Percentiles rank a stretch among this genome's conserved stretches.
Conservation (phyloP, 2,113 vertebrate species). For the Upupa epops region DNA sequence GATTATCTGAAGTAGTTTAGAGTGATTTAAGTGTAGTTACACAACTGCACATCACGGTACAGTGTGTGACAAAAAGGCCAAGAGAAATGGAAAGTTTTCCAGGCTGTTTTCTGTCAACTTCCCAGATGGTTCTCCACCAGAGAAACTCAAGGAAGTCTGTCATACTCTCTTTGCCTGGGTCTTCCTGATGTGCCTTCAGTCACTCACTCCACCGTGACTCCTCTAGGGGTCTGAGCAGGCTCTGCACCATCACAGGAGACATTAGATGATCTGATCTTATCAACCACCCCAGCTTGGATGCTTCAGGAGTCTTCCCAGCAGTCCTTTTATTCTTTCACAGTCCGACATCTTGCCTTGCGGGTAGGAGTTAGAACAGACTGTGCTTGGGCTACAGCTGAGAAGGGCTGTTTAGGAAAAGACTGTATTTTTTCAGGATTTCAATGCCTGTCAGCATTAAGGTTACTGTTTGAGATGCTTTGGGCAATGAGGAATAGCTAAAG, state of each 20-base stretch:
- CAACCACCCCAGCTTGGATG: neutral
- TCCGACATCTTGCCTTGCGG: neutral
- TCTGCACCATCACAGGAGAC: neutral
- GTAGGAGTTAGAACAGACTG: neutral
- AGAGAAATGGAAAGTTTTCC: neutral
- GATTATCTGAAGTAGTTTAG: constrained; percentile 14
- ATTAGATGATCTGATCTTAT: neutral
- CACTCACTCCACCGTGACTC: neutral
- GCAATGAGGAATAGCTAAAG: neutral
- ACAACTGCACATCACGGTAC: neutral
- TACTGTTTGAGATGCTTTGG: neutral
- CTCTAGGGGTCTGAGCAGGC: neutral
- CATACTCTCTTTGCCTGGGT: neutral
- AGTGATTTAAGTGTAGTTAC: constrained; percentile 32
- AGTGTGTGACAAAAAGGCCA: neutral
- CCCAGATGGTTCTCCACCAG: neutral
- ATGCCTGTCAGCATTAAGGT: neutral
- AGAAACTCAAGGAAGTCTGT: accelerated
- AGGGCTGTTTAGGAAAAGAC: neutral
- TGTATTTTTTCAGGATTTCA: neutral
- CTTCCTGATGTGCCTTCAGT: neutral
- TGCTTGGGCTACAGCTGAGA: neutral
- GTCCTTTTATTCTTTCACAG: neutral
- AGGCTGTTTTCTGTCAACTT: neutral
- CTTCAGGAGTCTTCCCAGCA: neutral